A percentile compares a stretch with the other conserved stretches of the same genome.
These are phyloP conservation scores for Diarsia rubi DNA, from an alignment of 2,888 invertebrate species.

Conservation along the genomic window DNA sequence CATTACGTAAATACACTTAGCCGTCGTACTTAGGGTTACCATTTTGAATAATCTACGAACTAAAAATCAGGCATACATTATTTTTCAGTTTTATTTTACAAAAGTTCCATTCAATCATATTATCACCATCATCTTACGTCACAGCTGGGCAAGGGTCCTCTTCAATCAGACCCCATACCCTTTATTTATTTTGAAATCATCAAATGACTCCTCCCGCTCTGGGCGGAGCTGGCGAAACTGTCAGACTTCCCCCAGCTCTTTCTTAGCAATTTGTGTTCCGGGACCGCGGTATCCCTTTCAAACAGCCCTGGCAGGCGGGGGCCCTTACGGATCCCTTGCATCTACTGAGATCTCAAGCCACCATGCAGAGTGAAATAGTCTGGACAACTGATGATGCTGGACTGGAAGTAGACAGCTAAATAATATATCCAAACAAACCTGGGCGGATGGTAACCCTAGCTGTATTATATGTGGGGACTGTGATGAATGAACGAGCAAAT, in stretches of 20 bases:
- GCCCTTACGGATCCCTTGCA: too few relatives aligned
- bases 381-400: not conserved
- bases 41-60: not conserved
- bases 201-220: too few relatives aligned
- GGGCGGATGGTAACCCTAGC: not conserved
- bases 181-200: too few relatives aligned
- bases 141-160: not conserved
- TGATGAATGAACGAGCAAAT: conserved; percentile 59
- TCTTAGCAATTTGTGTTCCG: too few relatives aligned
- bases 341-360: not conserved
- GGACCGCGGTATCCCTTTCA: too few relatives aligned
- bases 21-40: conserved; percentile 17
- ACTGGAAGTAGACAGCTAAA: not conserved
- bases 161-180: not conserved
- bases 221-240: too few relatives aligned
- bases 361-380: not conserved
- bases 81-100: not conserved
- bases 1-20: conserved; percentile 72
- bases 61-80: not conserved
- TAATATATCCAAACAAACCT: not conserved
- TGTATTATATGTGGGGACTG: conserved; percentile 17
- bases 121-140: not conserved
- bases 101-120: not conserved
- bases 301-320: too few relatives aligned
- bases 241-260: too few relatives aligned